phyloP scores from a whole-genome alignment of 30 jellyfish, hydroid and myxozoan species.

The Calvadosia cruxmelitensis region DNA sequence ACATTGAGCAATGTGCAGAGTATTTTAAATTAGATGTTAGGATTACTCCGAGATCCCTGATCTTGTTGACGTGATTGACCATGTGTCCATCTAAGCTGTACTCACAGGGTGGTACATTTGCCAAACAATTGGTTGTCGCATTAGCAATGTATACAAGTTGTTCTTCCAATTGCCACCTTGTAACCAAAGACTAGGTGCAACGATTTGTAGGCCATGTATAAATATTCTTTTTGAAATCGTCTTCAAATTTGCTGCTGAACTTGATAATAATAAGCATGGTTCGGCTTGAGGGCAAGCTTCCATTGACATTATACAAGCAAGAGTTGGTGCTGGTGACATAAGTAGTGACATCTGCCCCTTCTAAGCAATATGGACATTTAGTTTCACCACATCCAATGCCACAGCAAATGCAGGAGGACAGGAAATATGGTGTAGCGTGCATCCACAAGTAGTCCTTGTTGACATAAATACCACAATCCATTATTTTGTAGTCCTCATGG shows the following conservation, averaged over 20 bases:
- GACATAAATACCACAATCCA: not conserved
- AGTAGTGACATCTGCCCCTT: conserved; percentile 6
- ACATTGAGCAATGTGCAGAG: too few species aligned
- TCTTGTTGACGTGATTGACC: too few species aligned
- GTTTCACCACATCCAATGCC: conserved; percentile 4
- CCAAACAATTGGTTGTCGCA: too few species aligned
- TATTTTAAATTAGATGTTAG: too few species aligned
- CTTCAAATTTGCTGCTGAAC: conserved; percentile 24
- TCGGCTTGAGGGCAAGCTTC: not conserved
- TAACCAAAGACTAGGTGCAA: too few species aligned
- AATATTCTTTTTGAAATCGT: too few species aligned
- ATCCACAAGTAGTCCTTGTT: not conserved
- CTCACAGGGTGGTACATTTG: too few species aligned
- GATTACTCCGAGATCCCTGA: too few species aligned
- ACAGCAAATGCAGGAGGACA: not conserved
- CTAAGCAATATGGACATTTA: conserved; percentile 32
- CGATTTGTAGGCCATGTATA: too few species aligned
- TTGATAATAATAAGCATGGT: conserved; percentile 26
- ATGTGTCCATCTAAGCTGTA: too few species aligned
- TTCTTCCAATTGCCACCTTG: too few species aligned
- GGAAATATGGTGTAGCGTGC: not conserved
- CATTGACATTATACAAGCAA: conserved; percentile 13
- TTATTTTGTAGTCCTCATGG: conserved; percentile 7
- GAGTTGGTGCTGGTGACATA: conserved; percentile 6
- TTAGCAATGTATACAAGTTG: too few species aligned